Evolutionary conservation across 2,888 invertebrate species (phyloP).

Genomic region (Marasmarcha lunaedactyla): DNA sequence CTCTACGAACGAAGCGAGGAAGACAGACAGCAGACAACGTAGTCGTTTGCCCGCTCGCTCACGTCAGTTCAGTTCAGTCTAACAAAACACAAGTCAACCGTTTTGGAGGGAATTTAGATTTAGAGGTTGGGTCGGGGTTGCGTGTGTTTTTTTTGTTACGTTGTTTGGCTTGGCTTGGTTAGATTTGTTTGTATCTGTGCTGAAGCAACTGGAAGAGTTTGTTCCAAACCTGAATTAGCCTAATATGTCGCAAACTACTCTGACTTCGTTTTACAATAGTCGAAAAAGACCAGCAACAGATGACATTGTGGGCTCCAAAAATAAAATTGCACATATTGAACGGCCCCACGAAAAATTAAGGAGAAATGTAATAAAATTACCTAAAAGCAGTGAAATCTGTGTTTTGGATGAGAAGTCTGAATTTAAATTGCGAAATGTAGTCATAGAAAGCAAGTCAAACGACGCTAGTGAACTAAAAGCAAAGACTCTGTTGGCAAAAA

Average conservation of each 20-base stretch:
- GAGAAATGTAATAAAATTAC: constrained; percentile 18
- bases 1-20: too few species aligned
- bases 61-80: too few species aligned
- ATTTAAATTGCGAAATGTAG: neutral
- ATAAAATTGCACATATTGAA: constrained; percentile 52
- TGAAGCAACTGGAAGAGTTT: too few species aligned
- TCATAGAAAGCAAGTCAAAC: constrained; percentile 3
- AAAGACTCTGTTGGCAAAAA: neutral
- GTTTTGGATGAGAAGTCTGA: constrained; percentile 6
- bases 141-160: too few species aligned
- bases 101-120: too few species aligned
- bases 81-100: too few species aligned
- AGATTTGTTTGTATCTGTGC: too few species aligned
- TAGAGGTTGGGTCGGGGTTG: too few species aligned
- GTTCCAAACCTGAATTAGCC: too few species aligned
- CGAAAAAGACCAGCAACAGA: constrained; percentile 81
- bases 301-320: constrained; percentile 68
- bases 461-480: neutral
- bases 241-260: constrained; percentile 81
- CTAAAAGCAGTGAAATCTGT: neutral
- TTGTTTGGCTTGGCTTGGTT: too few species aligned
- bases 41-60: too few species aligned
- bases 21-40: too few species aligned
- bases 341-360: constrained; percentile 19
- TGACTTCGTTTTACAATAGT: constrained; percentile 80